Base-by-base conservation (phyloP, 2,888 invertebrate genomes). In the Papilio elwesi region DNA sequence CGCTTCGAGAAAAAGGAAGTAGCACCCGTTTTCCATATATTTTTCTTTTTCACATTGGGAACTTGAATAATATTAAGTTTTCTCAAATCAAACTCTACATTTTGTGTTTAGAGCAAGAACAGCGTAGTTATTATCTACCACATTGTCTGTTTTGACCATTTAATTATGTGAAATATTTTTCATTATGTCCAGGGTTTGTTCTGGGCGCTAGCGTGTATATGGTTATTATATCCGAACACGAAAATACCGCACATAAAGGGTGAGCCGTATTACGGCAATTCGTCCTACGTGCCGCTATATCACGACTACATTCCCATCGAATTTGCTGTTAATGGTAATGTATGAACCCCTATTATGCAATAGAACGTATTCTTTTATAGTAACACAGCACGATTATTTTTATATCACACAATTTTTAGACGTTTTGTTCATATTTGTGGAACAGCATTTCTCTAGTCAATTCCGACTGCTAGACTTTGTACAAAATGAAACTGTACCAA, bases 241-340 rank as follows among this genome's bases (percentile, higher is more conserved):
- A 96, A 96, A 87, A 95, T 96, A 82, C 96, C 96, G 0, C 96
- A 96, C 81, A 90, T 96, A 68, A 95, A 95, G 85, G 96, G 96
- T 70, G 96, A 96, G 86, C 81, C 92, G 4, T 95, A 95, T 81
- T 89, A 85, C 51, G 94, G 95, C 53, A 96, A 95, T 82, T 94
- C 95, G 51, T 94, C 95, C 0, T 96, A 96, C 81, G 91, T 92
- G 11, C 95, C 96, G 49, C 83, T 96, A 47, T 97, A 97, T 84
- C 96, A 96, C 68, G 95, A 96, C 80, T 96, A 97, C 84, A 91
- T 97, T 79, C 96, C 97, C 3, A 95, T 95, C 49, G 97, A 98
- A 86, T 96, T 96, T 83, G 95, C 96, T 68, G 94, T 96, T 74
- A 96, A 97, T 82, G 98, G 94, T 91, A 78, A 87, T 80, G 10